A percentile compares a stretch with the other conserved stretches of the same genome.
These are phyloP conservation scores for Notocelia uddmanniana DNA, from an alignment of 2,888 invertebrate species.

Conservation along the genomic window DNA sequence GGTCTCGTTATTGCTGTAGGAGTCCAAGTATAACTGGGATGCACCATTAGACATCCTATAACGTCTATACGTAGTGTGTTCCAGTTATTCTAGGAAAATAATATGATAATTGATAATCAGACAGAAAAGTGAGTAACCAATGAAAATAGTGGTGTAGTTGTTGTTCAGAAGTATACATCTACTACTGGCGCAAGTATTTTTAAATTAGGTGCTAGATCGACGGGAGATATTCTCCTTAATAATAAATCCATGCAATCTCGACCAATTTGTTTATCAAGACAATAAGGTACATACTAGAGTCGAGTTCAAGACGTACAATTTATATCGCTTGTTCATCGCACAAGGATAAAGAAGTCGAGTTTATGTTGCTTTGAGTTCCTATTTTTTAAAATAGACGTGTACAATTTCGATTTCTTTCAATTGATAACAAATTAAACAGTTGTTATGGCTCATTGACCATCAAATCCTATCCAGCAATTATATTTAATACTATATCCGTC, in stretches of 20 bases:
- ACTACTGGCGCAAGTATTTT: too few species aligned
- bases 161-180: too few species aligned
- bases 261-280: constrained; percentile 3
- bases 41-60: too few species aligned
- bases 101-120: too few species aligned
- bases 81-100: neutral
- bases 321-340: constrained; percentile 5
- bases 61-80: neutral
- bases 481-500: too few species aligned
- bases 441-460: too few species aligned
- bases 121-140: neutral
- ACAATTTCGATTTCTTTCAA: neutral
- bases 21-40: too few species aligned
- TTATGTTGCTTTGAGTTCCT: neutral
- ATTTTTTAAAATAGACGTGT: neutral
- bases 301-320: constrained; percentile 14
- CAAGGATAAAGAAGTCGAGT: neutral
- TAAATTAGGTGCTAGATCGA: neutral
- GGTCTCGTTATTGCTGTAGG: too few species aligned
- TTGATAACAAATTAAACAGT: too few species aligned
- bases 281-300: neutral
- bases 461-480: too few species aligned
- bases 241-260: constrained; percentile 9
- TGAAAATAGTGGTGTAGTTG: neutral
- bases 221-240: neutral